These are phyloP conservation scores for Styela plicata DNA, from an alignment of 23 tunicate genomes.

Conservation along the genomic window DNA sequence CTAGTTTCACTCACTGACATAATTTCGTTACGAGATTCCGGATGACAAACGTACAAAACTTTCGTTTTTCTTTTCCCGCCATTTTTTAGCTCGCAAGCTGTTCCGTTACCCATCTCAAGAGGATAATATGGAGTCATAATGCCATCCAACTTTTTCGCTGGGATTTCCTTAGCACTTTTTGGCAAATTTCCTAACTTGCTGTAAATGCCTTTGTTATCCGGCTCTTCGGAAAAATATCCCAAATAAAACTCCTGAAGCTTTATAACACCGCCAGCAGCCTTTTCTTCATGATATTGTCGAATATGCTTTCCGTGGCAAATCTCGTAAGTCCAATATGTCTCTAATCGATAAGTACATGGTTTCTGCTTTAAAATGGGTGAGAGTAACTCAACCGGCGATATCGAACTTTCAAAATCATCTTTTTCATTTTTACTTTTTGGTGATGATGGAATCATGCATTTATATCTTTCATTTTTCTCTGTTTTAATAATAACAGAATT, in stretches of 20 bases:
- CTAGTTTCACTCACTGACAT: conserved; percentile 77
- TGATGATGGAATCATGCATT: conserved; percentile 67
- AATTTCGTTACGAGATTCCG: conserved; percentile 44
- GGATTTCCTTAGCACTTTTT: conserved; percentile 42
- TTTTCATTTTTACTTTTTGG: neutral
- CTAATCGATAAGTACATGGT: conserved; percentile 46
- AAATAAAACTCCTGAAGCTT: conserved; percentile 69
- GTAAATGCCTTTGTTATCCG: conserved; percentile 44
- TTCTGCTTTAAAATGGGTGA: conserved; percentile 54
- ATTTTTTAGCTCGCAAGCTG: conserved; percentile 75
- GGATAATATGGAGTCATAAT: conserved; percentile 75
- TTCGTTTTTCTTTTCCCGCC: conserved; percentile 57
- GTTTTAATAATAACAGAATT: conserved; percentile 67
- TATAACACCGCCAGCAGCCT: conserved; percentile 29
- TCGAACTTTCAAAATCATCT: neutral
- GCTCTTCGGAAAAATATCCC: conserved; percentile 38
- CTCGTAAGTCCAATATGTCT: conserved; percentile 94
- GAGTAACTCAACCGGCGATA: conserved; percentile 35
- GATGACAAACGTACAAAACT: conserved; percentile 70
- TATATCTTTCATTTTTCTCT: conserved; percentile 67
- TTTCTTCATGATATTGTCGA: conserved; percentile 96
- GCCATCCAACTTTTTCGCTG: conserved; percentile 60
- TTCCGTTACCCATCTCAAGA: conserved; percentile 68
- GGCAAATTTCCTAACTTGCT: conserved; percentile 24
- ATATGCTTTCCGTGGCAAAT: conserved; percentile 87